Conservation (phyloP, 92 coral and sea anemone species). For the Nematostella vectensis region DNA sequence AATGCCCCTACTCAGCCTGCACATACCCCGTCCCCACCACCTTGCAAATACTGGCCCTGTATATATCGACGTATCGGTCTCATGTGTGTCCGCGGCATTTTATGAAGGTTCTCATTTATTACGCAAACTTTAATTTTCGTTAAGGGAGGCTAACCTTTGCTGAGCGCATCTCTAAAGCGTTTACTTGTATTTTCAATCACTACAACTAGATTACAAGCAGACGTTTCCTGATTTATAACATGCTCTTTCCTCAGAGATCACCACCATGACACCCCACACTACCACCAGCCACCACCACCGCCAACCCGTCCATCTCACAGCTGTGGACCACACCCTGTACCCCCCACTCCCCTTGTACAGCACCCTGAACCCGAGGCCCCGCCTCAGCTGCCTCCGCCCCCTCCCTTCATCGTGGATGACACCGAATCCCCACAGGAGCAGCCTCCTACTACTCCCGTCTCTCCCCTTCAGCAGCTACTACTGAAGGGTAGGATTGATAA, state of each 20-base stretch:
- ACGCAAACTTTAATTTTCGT: too few species aligned
- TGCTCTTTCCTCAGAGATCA: background rate
- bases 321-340: background rate
- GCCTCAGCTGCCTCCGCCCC: constrained; percentile 11
- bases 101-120: too few species aligned
- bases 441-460: background rate
- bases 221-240: background rate
- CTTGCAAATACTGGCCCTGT: too few species aligned
- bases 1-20: too few species aligned
- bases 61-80: too few species aligned
- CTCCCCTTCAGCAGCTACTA: constrained; percentile 5
- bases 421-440: background rate
- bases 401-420: constrained; percentile 5
- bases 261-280: background rate
- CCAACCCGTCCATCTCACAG: constrained; percentile 1
- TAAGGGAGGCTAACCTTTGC: too few species aligned
- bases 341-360: background rate
- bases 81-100: too few species aligned
- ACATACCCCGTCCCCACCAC: too few species aligned
- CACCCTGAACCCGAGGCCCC: constrained; percentile 1
- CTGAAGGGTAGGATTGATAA: background rate
- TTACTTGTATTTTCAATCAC: too few species aligned
- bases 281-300: constrained; percentile 3
- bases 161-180: too few species aligned
- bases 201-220: too few species aligned